phyloP scores from a whole-genome alignment of 2,888 invertebrate species.

The Agrypnus murinus region DNA sequence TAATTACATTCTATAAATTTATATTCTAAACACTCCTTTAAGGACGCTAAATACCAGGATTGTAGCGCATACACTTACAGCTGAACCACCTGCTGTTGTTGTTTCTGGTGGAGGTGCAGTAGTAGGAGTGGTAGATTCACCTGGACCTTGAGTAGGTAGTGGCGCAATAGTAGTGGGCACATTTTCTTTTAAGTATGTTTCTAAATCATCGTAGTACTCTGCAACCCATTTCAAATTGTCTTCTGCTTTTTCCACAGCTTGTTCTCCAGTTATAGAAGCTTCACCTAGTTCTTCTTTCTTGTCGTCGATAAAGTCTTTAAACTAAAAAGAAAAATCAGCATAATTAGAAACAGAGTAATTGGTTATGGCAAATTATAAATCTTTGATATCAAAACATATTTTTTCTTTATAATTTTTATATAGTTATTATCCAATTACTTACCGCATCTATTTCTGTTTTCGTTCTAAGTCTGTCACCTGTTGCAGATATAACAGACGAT shows the following conservation, averaged over 20 bases:
- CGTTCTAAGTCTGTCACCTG: slow-evolving; percentile 63
- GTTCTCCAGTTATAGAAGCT: slow-evolving; percentile 58
- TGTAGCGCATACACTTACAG: neutral
- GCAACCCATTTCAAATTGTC: slow-evolving; percentile 67
- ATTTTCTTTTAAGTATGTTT: neutral
- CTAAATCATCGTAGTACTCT: slow-evolving; percentile 33
- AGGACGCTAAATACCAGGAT: neutral
- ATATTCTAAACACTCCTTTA: neutral
- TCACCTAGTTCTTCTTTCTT: slow-evolving; percentile 63
- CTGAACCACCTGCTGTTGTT: neutral
- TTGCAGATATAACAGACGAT: slow-evolving; percentile 64
- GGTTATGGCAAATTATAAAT: neutral
- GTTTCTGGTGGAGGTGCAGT: neutral
- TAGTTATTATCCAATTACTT: slow-evolving; percentile 39
- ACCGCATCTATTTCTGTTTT: slow-evolving; percentile 60
- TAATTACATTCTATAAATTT: no score
- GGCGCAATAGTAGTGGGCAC: neutral
- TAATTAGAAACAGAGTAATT: slow-evolving; percentile 20
- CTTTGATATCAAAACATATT: no score
- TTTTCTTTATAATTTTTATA: neutral
- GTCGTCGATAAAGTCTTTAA: slow-evolving; percentile 45
- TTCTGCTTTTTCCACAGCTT: slow-evolving; percentile 61
- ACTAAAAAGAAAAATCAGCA: slow-evolving; percentile 44
- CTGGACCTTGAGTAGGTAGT: neutral
- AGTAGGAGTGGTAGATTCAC: neutral